Evolutionary conservation across 2,888 invertebrate genomes (phyloP).

Genomic region (Nomada fabriciana): DNA sequence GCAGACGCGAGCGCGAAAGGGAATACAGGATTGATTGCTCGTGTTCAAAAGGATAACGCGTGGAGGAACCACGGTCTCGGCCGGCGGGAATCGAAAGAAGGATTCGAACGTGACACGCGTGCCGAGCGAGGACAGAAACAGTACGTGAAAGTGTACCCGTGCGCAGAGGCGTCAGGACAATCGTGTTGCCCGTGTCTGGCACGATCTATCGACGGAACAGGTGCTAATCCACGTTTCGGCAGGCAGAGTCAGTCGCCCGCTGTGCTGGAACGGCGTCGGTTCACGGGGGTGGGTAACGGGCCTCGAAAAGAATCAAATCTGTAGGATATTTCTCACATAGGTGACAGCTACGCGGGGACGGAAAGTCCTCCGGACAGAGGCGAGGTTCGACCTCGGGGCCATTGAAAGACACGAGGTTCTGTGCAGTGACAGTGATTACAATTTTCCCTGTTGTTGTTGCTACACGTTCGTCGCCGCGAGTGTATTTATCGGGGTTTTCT

Average conservation of each 20-base stretch:
- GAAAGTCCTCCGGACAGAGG: no score
- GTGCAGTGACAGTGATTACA: slow-evolving; percentile 35
- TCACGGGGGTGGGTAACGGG: slow-evolving; percentile 36
- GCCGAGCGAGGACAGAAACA: slow-evolving; percentile 42
- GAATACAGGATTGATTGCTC: not conserved
- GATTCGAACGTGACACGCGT: slow-evolving; percentile 56
- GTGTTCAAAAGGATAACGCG: not conserved
- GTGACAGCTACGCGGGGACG: not conserved
- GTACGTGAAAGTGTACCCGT: slow-evolving; percentile 61
- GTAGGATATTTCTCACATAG: not conserved
- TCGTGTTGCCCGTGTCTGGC: slow-evolving; percentile 12
- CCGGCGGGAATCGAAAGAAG: slow-evolving; percentile 9
- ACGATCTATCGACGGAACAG: slow-evolving; percentile 61
- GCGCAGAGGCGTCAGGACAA: slow-evolving; percentile 7
- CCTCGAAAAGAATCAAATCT: not conserved
- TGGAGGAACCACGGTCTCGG: not conserved
- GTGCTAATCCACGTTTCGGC: slow-evolving; percentile 56
- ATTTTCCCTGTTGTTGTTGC: not conserved
- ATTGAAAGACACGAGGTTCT: no score
- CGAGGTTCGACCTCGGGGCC: no score
- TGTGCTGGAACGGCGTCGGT: slow-evolving; percentile 5
- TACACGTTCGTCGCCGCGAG: slow-evolving; percentile 7
- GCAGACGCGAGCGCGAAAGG: no score
- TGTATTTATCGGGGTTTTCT: slow-evolving; percentile 1
- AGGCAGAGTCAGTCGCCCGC: slow-evolving; percentile 30